Base-by-base conservation (phyloP, 2,797 vertebrate species). In the Acanthurus tractus region DNA sequence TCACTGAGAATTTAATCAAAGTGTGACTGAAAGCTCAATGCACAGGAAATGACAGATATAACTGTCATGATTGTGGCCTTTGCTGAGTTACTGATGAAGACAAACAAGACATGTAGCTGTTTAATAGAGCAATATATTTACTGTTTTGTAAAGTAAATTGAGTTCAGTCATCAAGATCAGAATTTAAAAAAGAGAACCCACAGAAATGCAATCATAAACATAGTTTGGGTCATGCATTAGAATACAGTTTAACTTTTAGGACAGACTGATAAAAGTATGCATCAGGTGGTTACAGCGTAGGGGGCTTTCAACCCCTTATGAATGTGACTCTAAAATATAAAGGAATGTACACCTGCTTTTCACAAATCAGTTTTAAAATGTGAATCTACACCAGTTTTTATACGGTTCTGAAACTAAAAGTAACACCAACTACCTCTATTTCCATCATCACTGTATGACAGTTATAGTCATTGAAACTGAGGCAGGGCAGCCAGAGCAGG, bases 191-290 rank as follows among this genome's bases (percentile, higher is more conserved):
- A 67, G 29, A 46, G 14, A 68, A 40, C 23, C 45, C 46, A 55
- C 17, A 23, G 13, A 58, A 73, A 72, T 2, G 22, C 49, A 29
- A 40, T 23, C 38, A 9, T 12, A 55, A 63, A 9, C 50, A 2
- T 48, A 46, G 65, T 18, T n/a, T 49, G 8, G 1, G 2, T 3
- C 84, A 86, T 86, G 81, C 75, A 78, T 63, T 11, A 70, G 67
- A 74, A 44, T 29, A 29, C n/a, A 54, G 4, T 11, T 25, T 5
- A 42, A 14, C 13, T 18, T 17, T 52, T 7, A 49, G 57, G 44
- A 71, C 0, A 49, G 65, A 59, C 3, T 5, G 29, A 25, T 36
- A 64, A 76, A 34, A 61, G 55, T 11, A 6, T 20, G 34, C 5
- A 56, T 44, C 22, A 22, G n/a, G 15, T 15, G 36, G 59, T 22